Evolutionary conservation across 2,888 invertebrate species (phyloP), one percentile per base, ranked within the genome.

Genomic region (Thumatha senex): DNA sequence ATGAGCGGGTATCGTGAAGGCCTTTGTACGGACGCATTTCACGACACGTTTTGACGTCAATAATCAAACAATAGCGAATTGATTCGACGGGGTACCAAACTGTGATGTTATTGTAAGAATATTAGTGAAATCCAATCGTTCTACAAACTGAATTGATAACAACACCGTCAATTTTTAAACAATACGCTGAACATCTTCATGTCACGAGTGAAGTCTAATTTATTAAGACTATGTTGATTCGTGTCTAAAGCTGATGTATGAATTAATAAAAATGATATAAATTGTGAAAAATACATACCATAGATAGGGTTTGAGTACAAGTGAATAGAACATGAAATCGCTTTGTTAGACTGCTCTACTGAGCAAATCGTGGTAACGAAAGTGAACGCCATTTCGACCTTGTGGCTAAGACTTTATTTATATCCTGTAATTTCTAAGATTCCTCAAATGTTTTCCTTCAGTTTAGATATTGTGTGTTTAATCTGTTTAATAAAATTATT

Each of bases 321-420:
- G 70, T 66, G 54, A 59, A 64, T 61, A 61, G 59, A 59, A 70
- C 60, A 60, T 63, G 63, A 71, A n/a, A n/a, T 66, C 63, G 57
- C 72, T 74, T 63, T 53, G 61, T 64, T n/a, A n/a, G 18, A 24
- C 62, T 60, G 71, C 68, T 74, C 74, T 70, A 65, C 70, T 76
- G 72, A 63, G 70, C 70, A 74, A 78, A 81, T 74, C 64, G 74
- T 70, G 56, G 63, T 64, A 72, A 81, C 78, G 87, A 87, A 85
- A 86, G 87, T 86, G 80, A 86, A 78, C 71, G 80, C 75, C 67
- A 24, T 71, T 67, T 64, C 78, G 81, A 78, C 87, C 86, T 87
- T 84, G 85, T 66, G 66, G 18, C 9, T 30, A 44, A 35, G 34
- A 36, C 13, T 15, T 33, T 33, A 8, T n/a, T 48, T 48, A 54